phyloP scores from a whole-genome alignment of 1,140 invertebrate genomes.

The Hycleus phaleratus region DNA sequence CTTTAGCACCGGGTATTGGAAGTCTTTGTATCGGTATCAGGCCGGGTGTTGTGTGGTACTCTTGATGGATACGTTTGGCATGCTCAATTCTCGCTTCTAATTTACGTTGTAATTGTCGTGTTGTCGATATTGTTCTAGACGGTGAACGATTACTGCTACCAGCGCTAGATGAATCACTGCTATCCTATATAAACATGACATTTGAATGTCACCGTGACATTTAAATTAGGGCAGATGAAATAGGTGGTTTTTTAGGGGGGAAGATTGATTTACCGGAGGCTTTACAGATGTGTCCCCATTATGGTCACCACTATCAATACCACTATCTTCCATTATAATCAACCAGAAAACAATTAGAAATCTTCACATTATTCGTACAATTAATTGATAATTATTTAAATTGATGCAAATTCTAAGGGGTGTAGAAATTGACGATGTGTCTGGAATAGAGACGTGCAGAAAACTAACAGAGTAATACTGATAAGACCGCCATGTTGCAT shows the following conservation, averaged over 20 bases:
- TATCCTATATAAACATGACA: slow-evolving; percentile 14
- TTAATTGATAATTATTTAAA: not conserved
- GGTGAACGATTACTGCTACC: slow-evolving; percentile 30
- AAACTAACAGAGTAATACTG: too few species aligned
- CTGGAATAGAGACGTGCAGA: too few species aligned
- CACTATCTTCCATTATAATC: slow-evolving; percentile 54
- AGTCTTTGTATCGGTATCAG: slow-evolving; percentile 53
- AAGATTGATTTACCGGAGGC: slow-evolving; percentile 16
- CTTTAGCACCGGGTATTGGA: slow-evolving; percentile 49
- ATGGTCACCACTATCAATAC: slow-evolving; percentile 55
- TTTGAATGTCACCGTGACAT: not conserved
- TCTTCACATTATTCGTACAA: not conserved
- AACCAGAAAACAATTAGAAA: not conserved
- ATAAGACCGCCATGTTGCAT: too few species aligned
- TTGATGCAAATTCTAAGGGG: too few species aligned
- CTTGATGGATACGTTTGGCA: slow-evolving; percentile 49
- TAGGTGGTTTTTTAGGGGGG: too few species aligned
- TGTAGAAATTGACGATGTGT: not conserved
- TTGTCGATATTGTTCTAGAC: slow-evolving; percentile 21
- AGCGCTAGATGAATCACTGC: slow-evolving; percentile 35
- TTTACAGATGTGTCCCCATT: slow-evolving; percentile 37
- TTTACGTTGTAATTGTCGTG: slow-evolving; percentile 34
- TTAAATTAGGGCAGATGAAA: not conserved
- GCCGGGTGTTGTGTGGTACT: slow-evolving; percentile 45
- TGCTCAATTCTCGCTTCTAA: slow-evolving; percentile 50